Conservation (phyloP, 2,888 invertebrate genomes). For the Cyclophora albipunctata region DNA sequence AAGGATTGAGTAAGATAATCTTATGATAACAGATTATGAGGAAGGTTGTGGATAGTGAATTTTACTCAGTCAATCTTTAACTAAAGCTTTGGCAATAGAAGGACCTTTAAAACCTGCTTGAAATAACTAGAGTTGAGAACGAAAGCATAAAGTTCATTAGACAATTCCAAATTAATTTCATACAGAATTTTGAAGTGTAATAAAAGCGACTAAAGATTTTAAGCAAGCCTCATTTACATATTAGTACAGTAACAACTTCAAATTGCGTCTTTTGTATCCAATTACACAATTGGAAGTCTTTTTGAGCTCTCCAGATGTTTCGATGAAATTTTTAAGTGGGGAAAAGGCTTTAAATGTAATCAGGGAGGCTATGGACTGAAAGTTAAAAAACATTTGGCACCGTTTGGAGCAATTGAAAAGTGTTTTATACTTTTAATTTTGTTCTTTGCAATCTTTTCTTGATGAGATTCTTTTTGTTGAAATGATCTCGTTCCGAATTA, state of each 20-base stretch:
- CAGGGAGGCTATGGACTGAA: conserved; percentile 51
- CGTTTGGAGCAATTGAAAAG: conserved; percentile 48
- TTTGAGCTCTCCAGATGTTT: conserved; percentile 47
- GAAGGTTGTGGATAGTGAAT: too few relatives aligned
- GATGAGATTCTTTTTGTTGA: conserved; percentile 22
- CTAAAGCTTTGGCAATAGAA: too few relatives aligned
- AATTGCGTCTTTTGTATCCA: conserved; percentile 51
- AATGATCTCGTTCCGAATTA: conserved; percentile 6
- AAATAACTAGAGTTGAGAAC: too few relatives aligned
- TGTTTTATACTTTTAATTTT: conserved; percentile 60
- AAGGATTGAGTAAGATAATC: too few relatives aligned
- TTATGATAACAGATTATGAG: too few relatives aligned
- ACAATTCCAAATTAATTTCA: too few relatives aligned
- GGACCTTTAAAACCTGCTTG: too few relatives aligned
- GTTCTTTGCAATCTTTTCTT: conserved; percentile 42
- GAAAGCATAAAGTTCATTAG: too few relatives aligned
- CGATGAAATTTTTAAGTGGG: conserved; percentile 48
- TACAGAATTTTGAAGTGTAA: not conserved
- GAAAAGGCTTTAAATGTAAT: conserved; percentile 66
- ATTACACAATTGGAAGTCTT: conserved; percentile 53
- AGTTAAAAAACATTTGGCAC: conserved; percentile 54
- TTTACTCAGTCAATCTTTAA: too few relatives aligned
- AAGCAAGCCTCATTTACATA: conserved; percentile 38
- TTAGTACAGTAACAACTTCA: conserved; percentile 35
- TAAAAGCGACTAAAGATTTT: conserved; percentile 36